These are phyloP conservation scores for Cheirogaleus medius DNA, from an alignment of 2,113 vertebrate species.

Conservation along the genomic window DNA sequence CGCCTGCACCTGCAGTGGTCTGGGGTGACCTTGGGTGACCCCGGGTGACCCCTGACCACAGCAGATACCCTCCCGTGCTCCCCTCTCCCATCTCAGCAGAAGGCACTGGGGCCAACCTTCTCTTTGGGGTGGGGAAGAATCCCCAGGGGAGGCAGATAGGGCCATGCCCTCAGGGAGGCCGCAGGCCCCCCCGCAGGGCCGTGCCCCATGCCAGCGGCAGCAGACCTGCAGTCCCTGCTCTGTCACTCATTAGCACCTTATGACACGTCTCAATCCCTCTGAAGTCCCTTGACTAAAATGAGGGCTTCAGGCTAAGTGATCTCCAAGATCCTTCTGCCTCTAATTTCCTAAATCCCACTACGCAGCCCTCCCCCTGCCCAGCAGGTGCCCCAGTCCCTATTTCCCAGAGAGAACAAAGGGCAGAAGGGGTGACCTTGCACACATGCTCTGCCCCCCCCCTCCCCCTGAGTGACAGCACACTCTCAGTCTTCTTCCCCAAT, in stretches of 20 bases:
- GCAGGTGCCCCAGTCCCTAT: neutral
- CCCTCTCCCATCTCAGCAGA: neutral
- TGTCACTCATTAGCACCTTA: neutral
- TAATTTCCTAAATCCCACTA: neutral
- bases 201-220: too few species aligned
- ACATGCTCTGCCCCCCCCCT: neutral
- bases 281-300: neutral
- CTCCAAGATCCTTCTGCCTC: neutral
- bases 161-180: rapidly evolving
- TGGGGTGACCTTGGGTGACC: neutral
- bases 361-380: neutral
- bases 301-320: neutral
- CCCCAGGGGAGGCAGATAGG: neutral
- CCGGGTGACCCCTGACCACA: neutral
- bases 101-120: neutral
- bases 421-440: neutral
- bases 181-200: neutral
- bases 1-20: rapidly evolving
- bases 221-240: neutral
- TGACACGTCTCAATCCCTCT: neutral
- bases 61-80: neutral
- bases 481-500: neutral
- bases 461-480: neutral
- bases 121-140: rapidly evolving
- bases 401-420: neutral